Percentiles rank a stretch among this genome's conserved stretches.
These are phyloP conservation scores for Lonchura striata DNA, from an alignment of 2,113 vertebrate genomes.

Conservation along the genomic window DNA sequence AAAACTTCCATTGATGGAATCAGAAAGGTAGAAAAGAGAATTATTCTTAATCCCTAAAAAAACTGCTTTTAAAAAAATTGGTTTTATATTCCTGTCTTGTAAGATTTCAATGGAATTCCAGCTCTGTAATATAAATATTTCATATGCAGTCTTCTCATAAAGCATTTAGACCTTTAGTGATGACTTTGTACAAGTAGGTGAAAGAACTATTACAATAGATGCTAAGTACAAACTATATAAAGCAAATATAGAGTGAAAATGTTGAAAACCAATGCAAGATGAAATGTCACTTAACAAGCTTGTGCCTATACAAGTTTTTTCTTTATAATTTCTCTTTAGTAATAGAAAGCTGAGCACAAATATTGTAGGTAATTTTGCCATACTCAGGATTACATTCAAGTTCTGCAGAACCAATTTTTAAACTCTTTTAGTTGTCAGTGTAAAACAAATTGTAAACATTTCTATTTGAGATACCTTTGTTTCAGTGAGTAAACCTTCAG, in stretches of 20 bases:
- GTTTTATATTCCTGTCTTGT: neutral
- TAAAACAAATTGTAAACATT: neutral
- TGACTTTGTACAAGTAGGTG: neutral
- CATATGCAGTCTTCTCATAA: neutral
- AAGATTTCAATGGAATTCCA: neutral
- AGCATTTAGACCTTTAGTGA: neutral
- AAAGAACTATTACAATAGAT: neutral
- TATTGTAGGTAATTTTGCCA: neutral
- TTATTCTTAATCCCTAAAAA: neutral
- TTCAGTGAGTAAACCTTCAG: neutral
- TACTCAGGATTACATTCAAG: neutral
- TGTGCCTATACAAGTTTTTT: neutral
- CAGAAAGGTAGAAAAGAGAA: neutral
- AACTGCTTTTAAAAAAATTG: neutral
- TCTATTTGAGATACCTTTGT: neutral
- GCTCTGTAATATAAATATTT: neutral
- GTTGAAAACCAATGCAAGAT: neutral
- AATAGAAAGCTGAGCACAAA: neutral
- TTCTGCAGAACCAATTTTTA: neutral
- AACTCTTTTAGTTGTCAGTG: neutral
- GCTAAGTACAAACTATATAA: neutral
- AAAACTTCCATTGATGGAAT: neutral
- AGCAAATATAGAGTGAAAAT: neutral
- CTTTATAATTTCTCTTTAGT: neutral
- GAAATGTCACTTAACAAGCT: neutral